Percentiles rank a stretch among this genome's conserved stretches.
phyloP scores from a whole-genome alignment of 35 echinoderm and acorn worm genomes.

The Apostichopus japonicus region DNA sequence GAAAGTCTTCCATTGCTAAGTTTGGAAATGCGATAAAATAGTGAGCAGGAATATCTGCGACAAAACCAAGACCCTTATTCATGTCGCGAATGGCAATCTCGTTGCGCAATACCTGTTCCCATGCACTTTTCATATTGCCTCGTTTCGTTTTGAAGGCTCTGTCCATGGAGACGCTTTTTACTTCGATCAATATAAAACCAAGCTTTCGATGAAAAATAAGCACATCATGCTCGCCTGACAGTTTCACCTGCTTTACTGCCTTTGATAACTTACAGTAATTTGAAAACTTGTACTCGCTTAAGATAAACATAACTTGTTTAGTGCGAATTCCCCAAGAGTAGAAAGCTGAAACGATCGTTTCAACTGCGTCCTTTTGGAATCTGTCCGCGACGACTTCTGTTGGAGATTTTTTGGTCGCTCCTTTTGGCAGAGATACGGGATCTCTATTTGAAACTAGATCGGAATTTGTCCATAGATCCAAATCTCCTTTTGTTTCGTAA shows the following conservation, averaged over 20 bases:
- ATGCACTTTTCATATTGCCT: constrained; percentile 31
- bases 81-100: constrained; percentile 60
- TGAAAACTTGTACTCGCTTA: constrained; percentile 66
- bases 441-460: constrained; percentile 8
- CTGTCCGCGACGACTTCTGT: constrained; percentile 17
- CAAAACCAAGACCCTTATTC: constrained; percentile 43
- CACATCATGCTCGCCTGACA: constrained; percentile 55
- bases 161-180: constrained; percentile 34
- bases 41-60: constrained; percentile 16
- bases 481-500: constrained; percentile 65
- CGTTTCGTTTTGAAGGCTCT: constrained; percentile 53
- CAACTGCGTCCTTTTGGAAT: constrained; percentile 65
- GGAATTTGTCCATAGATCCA: constrained; percentile 44
- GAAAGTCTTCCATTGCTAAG: constrained; percentile 13
- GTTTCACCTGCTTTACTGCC: constrained; percentile 10
- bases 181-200: constrained; percentile 53
- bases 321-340: constrained; percentile 44
- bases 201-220: constrained; percentile 54
- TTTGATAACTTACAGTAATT: constrained; percentile 45
- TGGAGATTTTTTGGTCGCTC: constrained; percentile 20
- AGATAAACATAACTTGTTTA: constrained; percentile 55
- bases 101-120: constrained; percentile 55
- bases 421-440: background rate
- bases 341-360: constrained; percentile 25
- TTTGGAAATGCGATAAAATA: constrained; percentile 62